Conservation (phyloP, 2,113 vertebrate species). For the Melospiza melodia region DNA sequence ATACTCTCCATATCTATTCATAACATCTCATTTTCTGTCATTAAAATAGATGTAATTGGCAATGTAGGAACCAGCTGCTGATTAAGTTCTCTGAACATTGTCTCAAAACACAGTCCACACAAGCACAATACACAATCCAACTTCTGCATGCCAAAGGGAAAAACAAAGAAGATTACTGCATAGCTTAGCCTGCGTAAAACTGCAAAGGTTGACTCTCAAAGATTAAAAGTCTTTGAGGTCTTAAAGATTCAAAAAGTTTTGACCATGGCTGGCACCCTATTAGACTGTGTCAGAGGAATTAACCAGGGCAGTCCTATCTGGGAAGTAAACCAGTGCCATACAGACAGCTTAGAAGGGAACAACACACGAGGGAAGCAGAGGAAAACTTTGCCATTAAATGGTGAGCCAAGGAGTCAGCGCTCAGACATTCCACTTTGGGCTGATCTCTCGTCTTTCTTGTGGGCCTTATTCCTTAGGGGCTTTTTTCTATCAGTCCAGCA, state of each 20-base stretch:
- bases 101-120: neutral
- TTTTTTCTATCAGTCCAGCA: constrained; percentile 7
- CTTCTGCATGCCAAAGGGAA: neutral
- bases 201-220: neutral
- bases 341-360: neutral
- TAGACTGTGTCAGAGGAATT: neutral
- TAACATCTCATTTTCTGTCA: neutral
- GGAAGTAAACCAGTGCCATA: neutral
- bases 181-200: neutral
- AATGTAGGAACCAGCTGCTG: neutral
- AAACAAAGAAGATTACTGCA: neutral
- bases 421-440: constrained; percentile 8
- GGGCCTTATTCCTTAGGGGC: neutral
- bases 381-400: neutral
- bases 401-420: neutral
- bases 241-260: neutral
- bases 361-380: neutral
- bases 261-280: neutral
- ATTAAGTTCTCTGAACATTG: neutral
- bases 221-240: neutral
- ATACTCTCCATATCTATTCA: neutral
- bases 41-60: neutral
- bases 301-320: neutral
- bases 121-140: neutral
- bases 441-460: neutral